Conservation (phyloP, 2,888 invertebrate genomes). For the Acrobasis consociella region DNA sequence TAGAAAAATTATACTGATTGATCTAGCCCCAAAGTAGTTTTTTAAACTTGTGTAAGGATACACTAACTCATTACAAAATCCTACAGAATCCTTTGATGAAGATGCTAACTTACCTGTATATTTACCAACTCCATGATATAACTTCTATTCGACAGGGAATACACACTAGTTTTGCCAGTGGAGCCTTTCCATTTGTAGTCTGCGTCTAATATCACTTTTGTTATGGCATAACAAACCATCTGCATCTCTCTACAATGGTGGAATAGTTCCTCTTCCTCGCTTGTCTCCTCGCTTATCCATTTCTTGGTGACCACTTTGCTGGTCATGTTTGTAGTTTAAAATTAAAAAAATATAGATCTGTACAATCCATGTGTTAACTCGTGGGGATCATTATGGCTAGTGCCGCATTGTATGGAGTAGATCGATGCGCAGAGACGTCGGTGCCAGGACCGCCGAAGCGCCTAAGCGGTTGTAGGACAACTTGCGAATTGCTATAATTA, state of each 20-base stretch:
- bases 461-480: constrained; percentile 64
- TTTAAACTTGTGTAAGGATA: too few relatives aligned
- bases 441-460: constrained; percentile 60
- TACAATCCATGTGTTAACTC: constrained; percentile 48
- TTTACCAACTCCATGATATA: constrained; percentile 78
- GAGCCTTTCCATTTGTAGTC: constrained; percentile 76
- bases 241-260: constrained; percentile 78
- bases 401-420: constrained; percentile 54
- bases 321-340: constrained; percentile 49
- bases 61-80: too few relatives aligned
- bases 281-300: constrained; percentile 82
- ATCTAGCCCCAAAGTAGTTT: too few relatives aligned
- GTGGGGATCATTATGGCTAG: constrained; percentile 59
- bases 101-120: constrained; percentile 72
- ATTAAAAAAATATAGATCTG: constrained; percentile 32
- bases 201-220: constrained; percentile 70
- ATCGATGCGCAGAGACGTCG: constrained; percentile 73
- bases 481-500: constrained; percentile 58
- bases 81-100: background rate
- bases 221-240: constrained; percentile 70
- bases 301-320: constrained; percentile 62
- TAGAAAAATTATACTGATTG: too few relatives aligned
- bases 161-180: constrained; percentile 46
- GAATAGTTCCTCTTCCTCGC: constrained; percentile 76
- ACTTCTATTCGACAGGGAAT: constrained; percentile 67